Evolutionary conservation across 1,140 invertebrate species (phyloP), one percentile per base, ranked within the genome.

Genomic region (Delia radicum): DNA sequence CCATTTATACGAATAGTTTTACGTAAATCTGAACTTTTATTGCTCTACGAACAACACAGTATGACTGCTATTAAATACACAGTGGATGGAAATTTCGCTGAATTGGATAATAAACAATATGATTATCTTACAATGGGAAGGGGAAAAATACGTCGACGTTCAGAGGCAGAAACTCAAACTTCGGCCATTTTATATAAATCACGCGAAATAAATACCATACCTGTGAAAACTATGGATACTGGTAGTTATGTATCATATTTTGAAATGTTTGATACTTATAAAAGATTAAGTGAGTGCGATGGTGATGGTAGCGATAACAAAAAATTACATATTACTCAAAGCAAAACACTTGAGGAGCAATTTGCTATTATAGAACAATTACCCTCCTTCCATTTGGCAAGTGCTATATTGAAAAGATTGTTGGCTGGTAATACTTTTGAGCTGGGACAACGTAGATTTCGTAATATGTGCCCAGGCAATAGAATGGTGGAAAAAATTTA

Each of bases 101-200:
- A 91, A 79, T 81, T 87, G 73, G 88, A 91, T 73, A 94, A 94
- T 81, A 87, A 90, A 26, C 82, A 84, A 61, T 94, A 94, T 73
- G 89, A 91, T n/a, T 90, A 89, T 67, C 87, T 93, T 26, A 93
- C 90, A 0, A 79, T 87, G 0, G 91, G 90, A 7, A 90, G 89
- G 74, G 91, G 91, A 0, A 88, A 90, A 48, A 88, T 91, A 77
- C 85, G 91, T 28, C 92, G 92, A 85, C 87, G 90, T 46, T 85
- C 89, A 0, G 84, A 89, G 15, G 88, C 89, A 8, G 92, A 93
- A 81, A 90, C 91, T 0, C 93, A 94, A 81, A 93, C 93, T 0
- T 84, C 87, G 1, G 81, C 87, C 27, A 78, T 86, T 13, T 81
- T 92, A 1, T 86, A 85, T 0, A 93, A 92, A 81, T 87, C 88